phyloP scores from a whole-genome alignment of 2,797 vertebrate genomes.

The Leptoclinus maculatus region DNA sequence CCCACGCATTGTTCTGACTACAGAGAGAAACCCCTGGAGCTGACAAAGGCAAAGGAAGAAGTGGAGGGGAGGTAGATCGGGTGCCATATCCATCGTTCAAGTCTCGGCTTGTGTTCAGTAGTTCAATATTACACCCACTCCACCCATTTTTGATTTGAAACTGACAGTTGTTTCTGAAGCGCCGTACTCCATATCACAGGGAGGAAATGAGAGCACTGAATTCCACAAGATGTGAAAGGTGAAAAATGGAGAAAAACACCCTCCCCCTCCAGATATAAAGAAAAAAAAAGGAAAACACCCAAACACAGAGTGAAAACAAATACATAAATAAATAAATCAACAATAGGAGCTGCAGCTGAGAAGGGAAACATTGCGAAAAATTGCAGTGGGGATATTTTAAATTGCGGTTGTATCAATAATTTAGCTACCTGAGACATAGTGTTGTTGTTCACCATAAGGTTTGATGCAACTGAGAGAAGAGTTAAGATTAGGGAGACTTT shows the following conservation, averaged over 20 bases:
- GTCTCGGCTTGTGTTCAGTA: constrained; percentile 78
- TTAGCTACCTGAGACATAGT: constrained; percentile 74
- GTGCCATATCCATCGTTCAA: constrained; percentile 77
- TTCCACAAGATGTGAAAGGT: constrained; percentile 82
- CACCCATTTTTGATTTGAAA: constrained; percentile 84
- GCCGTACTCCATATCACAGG: constrained; percentile 81
- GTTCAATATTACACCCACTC: constrained; percentile 83
- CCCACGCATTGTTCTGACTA: constrained; percentile 85
- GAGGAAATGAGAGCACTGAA: constrained; percentile 80
- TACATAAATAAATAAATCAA: constrained; percentile 87
- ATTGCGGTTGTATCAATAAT: constrained; percentile 82
- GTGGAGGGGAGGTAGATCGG: constrained; percentile 73
- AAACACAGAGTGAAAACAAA: constrained; percentile 83
- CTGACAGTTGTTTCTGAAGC: constrained; percentile 86
- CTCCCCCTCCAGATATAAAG: constrained; percentile 44
- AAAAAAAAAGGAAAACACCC: constrained; percentile 64
- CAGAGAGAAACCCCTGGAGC: constrained; percentile 86
- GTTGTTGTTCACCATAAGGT: constrained; percentile 79
- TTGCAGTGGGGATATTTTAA: constrained; percentile 77
- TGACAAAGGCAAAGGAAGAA: constrained; percentile 84
- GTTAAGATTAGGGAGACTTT: constrained; percentile 77
- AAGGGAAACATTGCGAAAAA: constrained; percentile 71
- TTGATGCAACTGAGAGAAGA: constrained; percentile 76
- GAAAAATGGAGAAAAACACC: constrained; percentile 73
- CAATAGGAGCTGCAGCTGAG: constrained; percentile 72